Percentiles rank a stretch among this genome's conserved stretches.
Evolutionary conservation across 2,888 invertebrate genomes (phyloP).

Genomic region (Nomada lathburiana): DNA sequence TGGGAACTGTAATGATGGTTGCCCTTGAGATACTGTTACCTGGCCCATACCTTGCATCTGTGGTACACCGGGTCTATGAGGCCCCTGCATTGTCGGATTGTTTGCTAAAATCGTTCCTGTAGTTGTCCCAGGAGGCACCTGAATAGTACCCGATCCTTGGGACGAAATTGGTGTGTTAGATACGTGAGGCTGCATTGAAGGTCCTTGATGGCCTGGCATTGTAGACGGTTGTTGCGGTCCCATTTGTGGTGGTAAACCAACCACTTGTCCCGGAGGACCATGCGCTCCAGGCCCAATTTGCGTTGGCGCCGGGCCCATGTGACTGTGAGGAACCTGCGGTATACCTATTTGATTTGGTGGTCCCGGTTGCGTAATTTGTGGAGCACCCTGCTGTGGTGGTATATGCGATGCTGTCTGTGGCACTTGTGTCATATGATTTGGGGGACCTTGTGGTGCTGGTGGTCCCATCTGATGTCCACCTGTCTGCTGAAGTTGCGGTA

Average conservation of each 20-base stretch:
- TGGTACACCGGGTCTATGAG: constrained; percentile 55
- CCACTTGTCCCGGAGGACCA: constrained; percentile 52
- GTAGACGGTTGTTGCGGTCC: constrained; percentile 59
- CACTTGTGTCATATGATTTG: constrained; percentile 63
- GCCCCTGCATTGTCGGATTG: constrained; percentile 58
- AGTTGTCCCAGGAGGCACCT: constrained; percentile 54
- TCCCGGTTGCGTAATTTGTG: constrained; percentile 73
- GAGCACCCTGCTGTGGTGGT: constrained; percentile 77
- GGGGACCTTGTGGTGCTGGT: constrained; percentile 54
- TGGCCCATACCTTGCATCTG: constrained; percentile 67
- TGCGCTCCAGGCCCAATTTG: constrained; percentile 64
- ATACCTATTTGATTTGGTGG: constrained; percentile 66
- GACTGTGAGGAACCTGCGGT: constrained; percentile 65
- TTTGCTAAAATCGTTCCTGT: constrained; percentile 46
- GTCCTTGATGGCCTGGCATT: constrained; percentile 63
- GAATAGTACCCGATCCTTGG: constrained; percentile 62
- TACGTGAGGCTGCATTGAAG: constrained; percentile 64
- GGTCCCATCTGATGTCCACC: constrained; percentile 69
- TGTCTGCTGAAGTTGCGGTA: constrained; percentile 70
- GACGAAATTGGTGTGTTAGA: constrained; percentile 60
- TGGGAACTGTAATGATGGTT: constrained; percentile 67
- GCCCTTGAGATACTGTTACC: constrained; percentile 63
- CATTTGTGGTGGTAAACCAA: constrained; percentile 64
- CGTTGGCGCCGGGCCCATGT: constrained; percentile 69
- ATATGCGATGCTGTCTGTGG: constrained; percentile 64